Base-by-base conservation (phyloP, 2,888 invertebrate species). In the Aporophyla lueneburgensis region DNA sequence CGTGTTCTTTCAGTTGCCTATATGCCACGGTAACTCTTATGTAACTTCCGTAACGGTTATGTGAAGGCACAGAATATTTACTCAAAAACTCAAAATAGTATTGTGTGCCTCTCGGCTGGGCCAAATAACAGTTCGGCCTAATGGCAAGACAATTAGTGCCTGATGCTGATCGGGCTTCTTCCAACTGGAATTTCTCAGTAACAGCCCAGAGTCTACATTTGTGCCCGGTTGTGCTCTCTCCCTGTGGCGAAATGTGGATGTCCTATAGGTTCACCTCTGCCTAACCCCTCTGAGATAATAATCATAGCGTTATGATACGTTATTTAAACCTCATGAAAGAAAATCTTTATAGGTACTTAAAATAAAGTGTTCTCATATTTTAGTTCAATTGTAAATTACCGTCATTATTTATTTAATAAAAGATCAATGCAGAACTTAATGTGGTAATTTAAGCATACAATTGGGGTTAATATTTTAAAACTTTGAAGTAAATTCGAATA, bases 401-500 rank as follows among this genome's bases (percentile, higher is more conserved):
- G 0, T 53, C 27, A 58, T 70, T 66, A 59, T 66, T 61, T 53
- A 43, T 66, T 61, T 53, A 43, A 6, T n/a, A n/a, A n/a, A 40
- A 46, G 5, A n/a, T 51, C 14, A 27, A 19, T 61, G 12, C 16
- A 46, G 10, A 10, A 56, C 6, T 43, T 71, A 63, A 56, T 71
- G 62, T 16, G 10, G 49, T 24, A 51, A 51, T 74, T 43, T 61
- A 21, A 5, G n/a, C 4, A n/a, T 7, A 14, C 21, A 66, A 62
- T 76, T 24, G 4, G 27, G 33, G 56, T 56, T 21, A 63, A 74
- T 74, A 14, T 66, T 70, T 51, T 51, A 59, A 43, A 66, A n/a
- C 33, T 59, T 81, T 53, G 19, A 19, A 80, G n/a, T 27, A 21
- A 33, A 1, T 80, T 66, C 16, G 2, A 53, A 19, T 46, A 49